A percentile compares a stretch with the other conserved stretches of the same genome.
Evolutionary conservation across 2,113 vertebrate species (phyloP).

Genomic region (Aramus guarauna): DNA sequence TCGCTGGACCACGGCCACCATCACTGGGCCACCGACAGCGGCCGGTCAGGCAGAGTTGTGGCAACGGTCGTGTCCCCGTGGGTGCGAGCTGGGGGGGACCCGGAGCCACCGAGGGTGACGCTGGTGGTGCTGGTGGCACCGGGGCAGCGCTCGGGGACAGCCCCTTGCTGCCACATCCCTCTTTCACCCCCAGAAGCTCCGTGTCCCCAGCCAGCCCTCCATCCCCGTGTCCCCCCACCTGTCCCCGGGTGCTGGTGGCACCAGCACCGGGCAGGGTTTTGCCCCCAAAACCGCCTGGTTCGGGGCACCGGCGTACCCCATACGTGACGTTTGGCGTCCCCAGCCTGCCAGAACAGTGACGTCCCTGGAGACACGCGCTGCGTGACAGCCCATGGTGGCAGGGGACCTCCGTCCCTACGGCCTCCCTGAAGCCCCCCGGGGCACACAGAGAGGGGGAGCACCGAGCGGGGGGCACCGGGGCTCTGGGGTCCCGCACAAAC

Average conservation of each 20-base stretch:
- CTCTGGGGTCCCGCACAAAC: neutral
- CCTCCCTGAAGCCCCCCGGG: neutral
- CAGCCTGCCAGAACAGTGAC: neutral
- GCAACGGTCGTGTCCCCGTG: rapidly evolving
- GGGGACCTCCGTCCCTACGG: no score
- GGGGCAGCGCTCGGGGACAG: neutral
- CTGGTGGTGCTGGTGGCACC: neutral
- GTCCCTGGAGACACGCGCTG: rapidly evolving
- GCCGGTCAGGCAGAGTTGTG: rapidly evolving
- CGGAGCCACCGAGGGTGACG: rapidly evolving
- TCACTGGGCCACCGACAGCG: neutral
- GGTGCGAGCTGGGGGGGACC: neutral
- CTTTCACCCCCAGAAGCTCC: neutral
- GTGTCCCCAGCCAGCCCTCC: neutral
- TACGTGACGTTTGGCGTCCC: rapidly evolving
- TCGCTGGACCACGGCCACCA: neutral
- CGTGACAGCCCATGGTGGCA: neutral
- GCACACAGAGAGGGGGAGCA: rapidly evolving
- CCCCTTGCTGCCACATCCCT: neutral
- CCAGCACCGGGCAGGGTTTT: rapidly evolving
- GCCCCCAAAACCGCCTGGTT: rapidly evolving
- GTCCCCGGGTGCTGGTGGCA: neutral
- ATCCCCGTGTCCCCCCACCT: neutral
- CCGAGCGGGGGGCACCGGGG: neutral
- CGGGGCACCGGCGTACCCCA: neutral